These are phyloP conservation scores for Pachliopta kotzebuea DNA, from an alignment of 2,888 invertebrate species.

Conservation along the genomic window DNA sequence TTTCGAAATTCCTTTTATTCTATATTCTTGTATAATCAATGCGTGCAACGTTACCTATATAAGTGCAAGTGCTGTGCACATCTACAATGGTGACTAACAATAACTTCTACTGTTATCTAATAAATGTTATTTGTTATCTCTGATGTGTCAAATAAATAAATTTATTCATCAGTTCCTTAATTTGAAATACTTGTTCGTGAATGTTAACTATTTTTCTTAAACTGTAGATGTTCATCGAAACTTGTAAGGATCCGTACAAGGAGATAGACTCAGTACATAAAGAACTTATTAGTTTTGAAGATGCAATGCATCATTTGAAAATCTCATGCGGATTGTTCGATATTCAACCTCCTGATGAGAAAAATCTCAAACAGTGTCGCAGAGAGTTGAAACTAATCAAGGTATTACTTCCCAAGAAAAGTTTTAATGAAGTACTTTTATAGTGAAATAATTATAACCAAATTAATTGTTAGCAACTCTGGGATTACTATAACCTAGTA, in stretches of 20 bases:
- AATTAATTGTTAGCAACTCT: slow-evolving; percentile 81
- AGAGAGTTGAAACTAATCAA: slow-evolving; percentile 89
- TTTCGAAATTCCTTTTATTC: too few relatives aligned
- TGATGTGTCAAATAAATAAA: too few relatives aligned
- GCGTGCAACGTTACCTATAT: too few relatives aligned
- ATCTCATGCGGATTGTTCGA: slow-evolving; percentile 92
- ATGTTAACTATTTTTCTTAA: not conserved
- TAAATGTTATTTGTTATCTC: too few relatives aligned
- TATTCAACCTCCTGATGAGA: slow-evolving; percentile 90
- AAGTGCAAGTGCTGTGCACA: too few relatives aligned
- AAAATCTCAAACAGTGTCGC: slow-evolving; percentile 86
- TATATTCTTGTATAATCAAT: too few relatives aligned
- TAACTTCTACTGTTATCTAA: too few relatives aligned
- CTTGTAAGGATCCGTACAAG: slow-evolving; percentile 84
- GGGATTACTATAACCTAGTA: slow-evolving; percentile 94
- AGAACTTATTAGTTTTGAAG: slow-evolving; percentile 84
- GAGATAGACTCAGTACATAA: slow-evolving; percentile 85
- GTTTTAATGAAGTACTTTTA: not conserved
- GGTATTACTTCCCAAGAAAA: slow-evolving; percentile 51
- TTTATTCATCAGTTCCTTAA: too few relatives aligned
- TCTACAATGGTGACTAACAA: too few relatives aligned
- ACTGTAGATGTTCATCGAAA: slow-evolving; percentile 80
- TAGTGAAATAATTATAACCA: not conserved
- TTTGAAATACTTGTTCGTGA: too few relatives aligned
- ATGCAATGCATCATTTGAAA: slow-evolving; percentile 82